Evolutionary conservation across 1,140 invertebrate species (phyloP), one percentile per base, ranked within the genome.

Genomic region (Conopomorpha cramerella): DNA sequence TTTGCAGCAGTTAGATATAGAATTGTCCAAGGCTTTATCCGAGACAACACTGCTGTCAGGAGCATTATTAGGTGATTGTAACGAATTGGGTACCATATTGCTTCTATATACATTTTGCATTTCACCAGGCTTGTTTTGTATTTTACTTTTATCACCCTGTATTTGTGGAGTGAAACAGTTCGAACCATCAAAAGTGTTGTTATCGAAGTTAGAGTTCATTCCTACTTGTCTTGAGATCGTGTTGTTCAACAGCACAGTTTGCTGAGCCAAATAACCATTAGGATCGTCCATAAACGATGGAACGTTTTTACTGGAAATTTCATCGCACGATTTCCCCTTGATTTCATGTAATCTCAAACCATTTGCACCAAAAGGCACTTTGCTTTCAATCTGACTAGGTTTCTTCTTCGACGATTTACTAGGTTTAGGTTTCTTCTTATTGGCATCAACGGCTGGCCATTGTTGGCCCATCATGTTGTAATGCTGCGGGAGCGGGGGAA

Each of bases 211-310:
- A 11, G 54, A 49, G 34, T 68, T 72, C 12, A 74, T 58, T 13
- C 86, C 85, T 2, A 86, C 86, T 70, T 89, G 87, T 46, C 86
- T 79, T 13, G 87, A 88, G 63, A 92, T 92, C 7, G 90, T 91
- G 55, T 85, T 92, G 46, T 93, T 92, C 16, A 94, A 52, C 38
- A 93, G 55, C 16, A 89, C 89, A 1, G 91, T 93, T 55, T 93
- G 91, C 52, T 93, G 91, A 3, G 90, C 88, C 36, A 95, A 70
- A 74, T 93, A 95, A 2, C 89, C 92, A 55, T 86, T 92, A 0
- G 92, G 91, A 68, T 95, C 92, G 46, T 95, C 92, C 78, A 94
- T 85, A 52, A 94, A 94, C 1, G 77, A 79, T 8, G 74, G 77
- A 13, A 72, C 60, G 39, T 56, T 58, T 36, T 62, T 63, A 38